phyloP scores from a whole-genome alignment of 2,113 vertebrate genomes.

The Pteruthius melanotis region DNA sequence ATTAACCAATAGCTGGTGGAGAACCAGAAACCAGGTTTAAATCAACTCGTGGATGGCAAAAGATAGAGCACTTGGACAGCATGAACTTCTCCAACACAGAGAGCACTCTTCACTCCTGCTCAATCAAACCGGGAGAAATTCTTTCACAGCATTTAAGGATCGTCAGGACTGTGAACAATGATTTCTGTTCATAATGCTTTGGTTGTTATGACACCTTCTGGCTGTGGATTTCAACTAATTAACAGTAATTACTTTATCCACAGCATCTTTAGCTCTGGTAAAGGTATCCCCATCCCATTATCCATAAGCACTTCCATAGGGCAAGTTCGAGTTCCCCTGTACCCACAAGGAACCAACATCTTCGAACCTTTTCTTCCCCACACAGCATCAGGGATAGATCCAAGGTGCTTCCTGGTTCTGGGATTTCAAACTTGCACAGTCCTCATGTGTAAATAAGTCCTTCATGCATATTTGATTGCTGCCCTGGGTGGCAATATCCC shows the following conservation, averaged over 20 bases:
- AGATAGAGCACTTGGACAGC: not conserved
- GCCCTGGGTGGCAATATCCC: conserved; percentile 7
- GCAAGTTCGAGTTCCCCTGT: not conserved
- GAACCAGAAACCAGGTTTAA: not conserved
- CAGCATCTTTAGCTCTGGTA: not conserved
- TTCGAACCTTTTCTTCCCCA: accelerated
- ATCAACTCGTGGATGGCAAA: not conserved
- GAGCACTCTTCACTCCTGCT: not conserved
- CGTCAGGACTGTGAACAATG: not conserved
- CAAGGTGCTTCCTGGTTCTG: not conserved
- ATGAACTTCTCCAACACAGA: not conserved
- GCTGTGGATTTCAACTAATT: conserved; percentile 51
- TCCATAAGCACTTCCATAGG: accelerated
- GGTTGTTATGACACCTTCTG: conserved; percentile 57
- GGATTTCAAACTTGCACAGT: not conserved
- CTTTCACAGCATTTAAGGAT: not conserved
- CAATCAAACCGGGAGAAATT: not conserved
- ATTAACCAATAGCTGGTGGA: not conserved
- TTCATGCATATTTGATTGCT: conserved; percentile 15
- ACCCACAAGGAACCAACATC: accelerated
- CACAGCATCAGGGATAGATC: not conserved
- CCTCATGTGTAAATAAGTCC: not conserved
- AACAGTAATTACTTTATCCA: conserved; percentile 4
- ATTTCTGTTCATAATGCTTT: conserved; percentile 27
- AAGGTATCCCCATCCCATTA: not conserved